phyloP scores from a whole-genome alignment of 2,888 invertebrate species.

The Conops quadrifasciatus region DNA sequence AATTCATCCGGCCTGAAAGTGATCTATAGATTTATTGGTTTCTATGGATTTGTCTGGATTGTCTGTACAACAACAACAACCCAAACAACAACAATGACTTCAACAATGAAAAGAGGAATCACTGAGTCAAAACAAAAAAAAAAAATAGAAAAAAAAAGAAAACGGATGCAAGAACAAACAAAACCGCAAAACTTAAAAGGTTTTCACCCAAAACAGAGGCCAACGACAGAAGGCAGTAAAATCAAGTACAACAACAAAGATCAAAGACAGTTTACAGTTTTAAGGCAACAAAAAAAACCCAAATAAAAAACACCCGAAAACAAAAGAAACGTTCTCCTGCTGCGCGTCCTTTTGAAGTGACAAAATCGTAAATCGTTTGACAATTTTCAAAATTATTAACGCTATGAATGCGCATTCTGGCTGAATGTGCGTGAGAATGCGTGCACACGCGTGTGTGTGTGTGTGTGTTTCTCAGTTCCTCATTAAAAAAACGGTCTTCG shows the following conservation, averaged over 20 bases:
- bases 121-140: background rate
- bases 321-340: no score
- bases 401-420: background rate
- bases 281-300: no score
- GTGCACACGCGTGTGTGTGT: constrained; percentile 15
- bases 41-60: no score
- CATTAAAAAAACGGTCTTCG: no score
- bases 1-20: no score
- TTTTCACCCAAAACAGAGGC: background rate
- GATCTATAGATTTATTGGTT: no score
- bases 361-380: no score
- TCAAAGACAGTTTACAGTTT: no score
- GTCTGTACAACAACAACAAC: background rate
- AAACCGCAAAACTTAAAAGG: constrained; percentile 12
- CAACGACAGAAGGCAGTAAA: background rate
- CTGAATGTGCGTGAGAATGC: background rate
- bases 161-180: background rate
- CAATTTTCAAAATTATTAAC: background rate
- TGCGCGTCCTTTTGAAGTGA: background rate
- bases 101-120: background rate
- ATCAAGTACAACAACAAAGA: no score
- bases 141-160: background rate
- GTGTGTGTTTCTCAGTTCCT: background rate
- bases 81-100: background rate
- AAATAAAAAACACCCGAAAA: no score